These are phyloP conservation scores for Ametastegia equiseti DNA, from an alignment of 2,888 invertebrate genomes.

Conservation along the genomic window DNA sequence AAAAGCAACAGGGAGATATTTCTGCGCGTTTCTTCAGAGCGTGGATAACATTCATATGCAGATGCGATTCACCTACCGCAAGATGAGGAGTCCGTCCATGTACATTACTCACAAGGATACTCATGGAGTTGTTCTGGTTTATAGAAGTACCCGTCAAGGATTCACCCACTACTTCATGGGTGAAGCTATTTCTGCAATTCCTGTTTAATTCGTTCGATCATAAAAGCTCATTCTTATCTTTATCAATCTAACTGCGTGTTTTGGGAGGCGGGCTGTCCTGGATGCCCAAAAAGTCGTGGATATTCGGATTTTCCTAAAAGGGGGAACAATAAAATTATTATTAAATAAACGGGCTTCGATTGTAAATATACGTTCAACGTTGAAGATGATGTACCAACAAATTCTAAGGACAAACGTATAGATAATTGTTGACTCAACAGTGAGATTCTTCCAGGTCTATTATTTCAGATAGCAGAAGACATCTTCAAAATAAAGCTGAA, in stretches of 20 bases:
- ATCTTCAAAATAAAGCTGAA: conserved; percentile 87
- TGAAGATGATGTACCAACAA: too few relatives aligned
- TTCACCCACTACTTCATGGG: conserved; percentile 92
- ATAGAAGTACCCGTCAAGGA: conserved; percentile 89
- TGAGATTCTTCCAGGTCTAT: conserved; percentile 81
- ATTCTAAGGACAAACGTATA: too few relatives aligned
- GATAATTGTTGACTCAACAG: conserved; percentile 35
- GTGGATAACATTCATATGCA: conserved; percentile 95
- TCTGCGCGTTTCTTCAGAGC: conserved; percentile 93
- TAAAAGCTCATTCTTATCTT: conserved; percentile 10
- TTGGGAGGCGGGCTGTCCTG: too few relatives aligned
- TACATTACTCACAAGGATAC: conserved; percentile 91
- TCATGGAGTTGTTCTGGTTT: conserved; percentile 90
- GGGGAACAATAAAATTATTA: too few relatives aligned
- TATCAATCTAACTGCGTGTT: too few relatives aligned
- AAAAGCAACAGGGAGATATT: conserved; percentile 91
- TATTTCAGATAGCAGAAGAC: conserved; percentile 91
- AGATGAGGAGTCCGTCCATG: conserved; percentile 96
- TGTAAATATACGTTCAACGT: background rate
- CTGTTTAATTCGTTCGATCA: background rate
- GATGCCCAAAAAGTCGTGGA: too few relatives aligned
- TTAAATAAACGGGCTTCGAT: too few relatives aligned
- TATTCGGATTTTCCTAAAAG: too few relatives aligned
- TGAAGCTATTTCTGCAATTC: conserved; percentile 68
- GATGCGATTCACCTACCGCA: conserved; percentile 94